These are phyloP conservation scores for Drepanosiphum platanoidis DNA, from an alignment of 2,888 invertebrate genomes.

Conservation along the genomic window DNA sequence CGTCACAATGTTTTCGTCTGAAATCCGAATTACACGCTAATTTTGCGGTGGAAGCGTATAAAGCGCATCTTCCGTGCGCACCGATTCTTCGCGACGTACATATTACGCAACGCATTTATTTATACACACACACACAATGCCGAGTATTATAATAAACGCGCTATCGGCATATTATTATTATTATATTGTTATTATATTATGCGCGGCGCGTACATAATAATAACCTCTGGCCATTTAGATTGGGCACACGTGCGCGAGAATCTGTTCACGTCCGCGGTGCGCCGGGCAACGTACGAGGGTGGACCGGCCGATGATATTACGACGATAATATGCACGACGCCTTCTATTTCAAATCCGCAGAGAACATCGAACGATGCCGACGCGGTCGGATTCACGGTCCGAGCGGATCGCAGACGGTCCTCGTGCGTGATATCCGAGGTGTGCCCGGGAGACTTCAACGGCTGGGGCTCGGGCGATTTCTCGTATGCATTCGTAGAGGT, in stretches of 20 bases:
- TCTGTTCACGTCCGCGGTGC: neutral
- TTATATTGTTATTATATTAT: neutral
- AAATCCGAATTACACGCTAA: conserved; percentile 54
- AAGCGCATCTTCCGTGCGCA: conserved; percentile 6
- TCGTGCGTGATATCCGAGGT: too few relatives aligned
- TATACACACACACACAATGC: too few relatives aligned
- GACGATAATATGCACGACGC: neutral
- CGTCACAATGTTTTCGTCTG: conserved; percentile 58
- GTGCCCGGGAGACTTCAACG: too few relatives aligned
- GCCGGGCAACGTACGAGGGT: neutral
- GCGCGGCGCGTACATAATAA: neutral
- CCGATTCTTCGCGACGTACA: conserved; percentile 19
- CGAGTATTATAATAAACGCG: neutral
- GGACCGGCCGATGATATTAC: too few relatives aligned
- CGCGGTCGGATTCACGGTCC: too few relatives aligned
- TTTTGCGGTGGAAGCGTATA: conserved; percentile 10
- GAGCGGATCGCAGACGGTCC: too few relatives aligned
- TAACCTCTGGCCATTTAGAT: neutral
- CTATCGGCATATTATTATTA: too few relatives aligned
- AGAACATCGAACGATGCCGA: too few relatives aligned
- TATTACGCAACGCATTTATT: neutral
- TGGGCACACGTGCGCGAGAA: conserved; percentile 43
- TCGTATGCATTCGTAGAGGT: neutral
- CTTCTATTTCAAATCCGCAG: neutral
- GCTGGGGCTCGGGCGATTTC: too few relatives aligned